Conservation (phyloP, 2,797 vertebrate genomes). For the Scolopax bukidnonensis region DNA sequence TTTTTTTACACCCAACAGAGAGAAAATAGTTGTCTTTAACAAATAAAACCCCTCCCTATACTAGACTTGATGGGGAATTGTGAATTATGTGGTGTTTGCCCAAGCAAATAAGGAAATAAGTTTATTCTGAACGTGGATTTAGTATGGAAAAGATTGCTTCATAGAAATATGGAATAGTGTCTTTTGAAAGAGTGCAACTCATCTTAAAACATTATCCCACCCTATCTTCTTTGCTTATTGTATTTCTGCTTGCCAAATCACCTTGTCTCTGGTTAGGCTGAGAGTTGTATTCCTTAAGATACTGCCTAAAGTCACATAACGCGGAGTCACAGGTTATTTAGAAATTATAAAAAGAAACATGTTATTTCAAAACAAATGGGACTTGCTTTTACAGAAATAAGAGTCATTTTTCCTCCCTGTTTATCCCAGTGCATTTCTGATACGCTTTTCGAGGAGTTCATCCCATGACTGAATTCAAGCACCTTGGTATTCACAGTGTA, state of each 20-base stretch:
- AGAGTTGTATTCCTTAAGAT: background rate
- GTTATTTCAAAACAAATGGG: background rate
- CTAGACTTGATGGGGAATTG: background rate
- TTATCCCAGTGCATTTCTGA: background rate
- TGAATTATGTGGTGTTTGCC: accelerated
- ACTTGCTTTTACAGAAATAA: background rate
- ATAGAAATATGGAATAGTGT: background rate
- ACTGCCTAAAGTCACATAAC: background rate
- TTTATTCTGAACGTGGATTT: background rate
- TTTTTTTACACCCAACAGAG: background rate
- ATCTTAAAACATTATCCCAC: background rate
- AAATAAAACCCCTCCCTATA: background rate
- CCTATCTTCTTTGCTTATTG: background rate
- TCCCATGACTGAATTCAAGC: background rate
- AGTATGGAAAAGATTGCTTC: background rate
- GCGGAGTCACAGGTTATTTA: background rate
- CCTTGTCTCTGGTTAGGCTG: background rate
- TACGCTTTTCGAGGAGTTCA: background rate
- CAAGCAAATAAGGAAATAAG: background rate
- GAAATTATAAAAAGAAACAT: background rate
- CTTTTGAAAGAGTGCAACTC: background rate
- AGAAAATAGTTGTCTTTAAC: background rate
- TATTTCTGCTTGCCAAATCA: background rate
- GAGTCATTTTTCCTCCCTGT: background rate
- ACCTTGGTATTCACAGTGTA: background rate